A percentile compares a stretch with the other conserved stretches of the same genome.
Evolutionary conservation across 2,888 invertebrate species (phyloP).

Genomic region (Dynastes grantii): DNA sequence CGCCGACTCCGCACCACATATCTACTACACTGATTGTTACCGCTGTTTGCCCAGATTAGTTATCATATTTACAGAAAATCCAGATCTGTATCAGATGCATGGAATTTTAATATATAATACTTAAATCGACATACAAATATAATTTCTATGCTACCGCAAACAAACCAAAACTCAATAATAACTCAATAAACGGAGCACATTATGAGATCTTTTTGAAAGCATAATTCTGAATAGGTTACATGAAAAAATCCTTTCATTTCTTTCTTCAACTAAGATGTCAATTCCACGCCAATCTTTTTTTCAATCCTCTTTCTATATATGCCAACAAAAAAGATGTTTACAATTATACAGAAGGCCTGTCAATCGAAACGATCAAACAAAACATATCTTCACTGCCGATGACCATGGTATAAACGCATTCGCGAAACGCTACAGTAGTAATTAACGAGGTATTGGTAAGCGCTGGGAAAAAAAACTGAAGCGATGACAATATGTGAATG

Average conservation of each 20-base stretch:
- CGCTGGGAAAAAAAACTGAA: slow-evolving; percentile 2
- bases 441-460: slow-evolving; percentile 9
- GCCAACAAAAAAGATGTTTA: neutral
- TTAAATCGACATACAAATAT: no score
- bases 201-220: neutral
- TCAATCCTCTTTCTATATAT: neutral
- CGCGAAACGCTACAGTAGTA: neutral
- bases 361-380: slow-evolving; percentile 3
- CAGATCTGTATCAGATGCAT: no score
- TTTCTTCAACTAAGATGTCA: neutral
- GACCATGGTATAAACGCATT: neutral
- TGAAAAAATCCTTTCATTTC: neutral
- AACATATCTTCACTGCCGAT: neutral
- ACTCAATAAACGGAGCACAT: neutral
- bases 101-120: no score
- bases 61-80: no score
- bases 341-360: neutral
- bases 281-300: neutral
- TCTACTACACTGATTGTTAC: no score
- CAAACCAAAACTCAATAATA: neutral
- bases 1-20: no score
- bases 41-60: no score
- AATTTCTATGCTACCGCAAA: no score
- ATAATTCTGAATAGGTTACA: neutral
- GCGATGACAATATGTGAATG: slow-evolving; percentile 2